Evolutionary conservation across 2,113 vertebrate genomes (phyloP).

Genomic region (Chloroceryle aenea): DNA sequence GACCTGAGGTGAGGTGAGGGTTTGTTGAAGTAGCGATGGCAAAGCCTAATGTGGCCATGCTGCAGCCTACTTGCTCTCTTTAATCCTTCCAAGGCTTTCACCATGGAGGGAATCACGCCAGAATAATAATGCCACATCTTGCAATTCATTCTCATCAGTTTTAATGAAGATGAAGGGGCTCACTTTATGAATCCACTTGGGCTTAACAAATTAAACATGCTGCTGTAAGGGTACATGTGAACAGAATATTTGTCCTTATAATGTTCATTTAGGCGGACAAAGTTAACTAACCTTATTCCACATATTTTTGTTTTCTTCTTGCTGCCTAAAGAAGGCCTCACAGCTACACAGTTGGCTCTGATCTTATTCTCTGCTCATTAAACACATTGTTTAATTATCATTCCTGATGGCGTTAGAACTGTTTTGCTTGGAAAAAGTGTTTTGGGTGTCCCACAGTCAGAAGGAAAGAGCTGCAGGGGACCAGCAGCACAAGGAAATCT

Average conservation of each 20-base stretch:
- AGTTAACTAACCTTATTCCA: slow-evolving; percentile 57
- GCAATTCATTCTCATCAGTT: slow-evolving; percentile 66
- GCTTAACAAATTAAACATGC: slow-evolving; percentile 72
- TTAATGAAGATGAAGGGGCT: slow-evolving; percentile 77
- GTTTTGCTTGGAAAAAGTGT: slow-evolving; percentile 28
- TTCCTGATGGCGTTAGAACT: neutral
- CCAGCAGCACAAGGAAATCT: neutral
- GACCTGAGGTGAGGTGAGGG: neutral
- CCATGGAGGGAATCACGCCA: neutral
- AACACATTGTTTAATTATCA: neutral
- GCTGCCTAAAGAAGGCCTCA: neutral
- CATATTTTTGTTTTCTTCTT: slow-evolving; percentile 15
- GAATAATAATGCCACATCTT: slow-evolving; percentile 57
- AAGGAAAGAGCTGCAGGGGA: rapidly evolving
- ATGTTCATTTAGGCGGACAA: slow-evolving; percentile 48
- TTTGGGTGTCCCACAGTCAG: neutral
- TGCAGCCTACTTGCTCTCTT: slow-evolving; percentile 20
- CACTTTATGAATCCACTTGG: slow-evolving; percentile 66
- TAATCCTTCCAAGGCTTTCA: neutral
- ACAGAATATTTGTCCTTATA: slow-evolving; percentile 69
- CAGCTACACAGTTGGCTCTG: neutral
- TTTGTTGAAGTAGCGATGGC: neutral
- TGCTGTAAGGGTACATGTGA: slow-evolving; percentile 41
- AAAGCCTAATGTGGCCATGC: neutral
- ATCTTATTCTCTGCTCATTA: neutral